phyloP scores from a whole-genome alignment of 2,113 vertebrate species.

The Myotis yumanensis region DNA sequence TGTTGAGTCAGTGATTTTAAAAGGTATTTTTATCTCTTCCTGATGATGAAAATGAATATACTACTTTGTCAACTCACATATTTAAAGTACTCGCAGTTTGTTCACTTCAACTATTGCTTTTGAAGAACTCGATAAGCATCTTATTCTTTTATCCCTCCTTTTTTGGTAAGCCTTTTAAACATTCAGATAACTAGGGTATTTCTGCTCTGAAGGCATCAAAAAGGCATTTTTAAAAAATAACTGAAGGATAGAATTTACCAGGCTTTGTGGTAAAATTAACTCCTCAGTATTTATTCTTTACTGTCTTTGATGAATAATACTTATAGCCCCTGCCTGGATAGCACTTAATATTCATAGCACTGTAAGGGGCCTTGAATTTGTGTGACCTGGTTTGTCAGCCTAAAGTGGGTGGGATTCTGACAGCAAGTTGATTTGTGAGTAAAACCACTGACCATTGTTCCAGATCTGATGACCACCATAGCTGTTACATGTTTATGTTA shows the following conservation, averaged over 20 bases:
- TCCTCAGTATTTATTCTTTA: neutral
- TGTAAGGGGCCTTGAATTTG: neutral
- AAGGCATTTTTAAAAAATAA: neutral
- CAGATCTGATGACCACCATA: neutral
- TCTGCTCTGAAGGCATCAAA: neutral
- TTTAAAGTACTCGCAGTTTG: neutral
- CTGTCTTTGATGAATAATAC: neutral
- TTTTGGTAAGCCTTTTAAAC: slow-evolving; percentile 31
- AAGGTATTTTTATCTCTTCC: neutral
- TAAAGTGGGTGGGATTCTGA: neutral
- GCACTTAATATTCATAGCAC: neutral
- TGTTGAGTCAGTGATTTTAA: slow-evolving; percentile 32
- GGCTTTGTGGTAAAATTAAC: neutral
- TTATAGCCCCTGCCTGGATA: neutral
- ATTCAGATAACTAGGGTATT: neutral
- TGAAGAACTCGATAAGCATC: neutral
- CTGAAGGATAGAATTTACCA: neutral
- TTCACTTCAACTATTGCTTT: slow-evolving; percentile 5
- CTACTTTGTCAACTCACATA: neutral
- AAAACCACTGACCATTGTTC: neutral
- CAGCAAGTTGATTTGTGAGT: neutral
- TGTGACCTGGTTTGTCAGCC: neutral
- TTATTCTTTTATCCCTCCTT: neutral
- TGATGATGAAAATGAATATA: slow-evolving; percentile 10
- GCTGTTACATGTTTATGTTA: neutral